These are phyloP conservation scores for Semibalanus balanoides DNA, from an alignment of 1,140 invertebrate species.

Conservation along the genomic window DNA sequence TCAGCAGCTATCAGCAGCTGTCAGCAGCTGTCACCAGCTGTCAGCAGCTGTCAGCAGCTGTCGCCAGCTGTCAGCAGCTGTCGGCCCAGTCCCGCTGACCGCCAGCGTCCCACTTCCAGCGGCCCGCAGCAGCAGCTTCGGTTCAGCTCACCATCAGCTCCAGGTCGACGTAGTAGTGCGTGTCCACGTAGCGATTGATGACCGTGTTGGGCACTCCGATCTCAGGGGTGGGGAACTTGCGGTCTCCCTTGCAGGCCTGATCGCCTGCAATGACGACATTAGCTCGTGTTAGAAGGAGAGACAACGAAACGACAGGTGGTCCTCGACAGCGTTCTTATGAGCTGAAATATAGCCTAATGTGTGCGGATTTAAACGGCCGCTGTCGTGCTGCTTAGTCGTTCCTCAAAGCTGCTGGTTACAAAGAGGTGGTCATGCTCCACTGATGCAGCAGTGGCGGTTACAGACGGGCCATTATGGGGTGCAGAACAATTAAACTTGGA, in stretches of 20 bases:
- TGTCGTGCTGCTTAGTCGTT: too few relatives aligned
- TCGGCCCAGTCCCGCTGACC: too few relatives aligned
- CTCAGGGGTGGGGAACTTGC: conserved; percentile 58
- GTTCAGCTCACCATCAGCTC: conserved; percentile 51
- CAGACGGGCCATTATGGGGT: neutral
- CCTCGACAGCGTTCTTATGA: neutral
- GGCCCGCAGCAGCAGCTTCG: too few relatives aligned
- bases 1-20: too few relatives aligned
- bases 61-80: too few relatives aligned
- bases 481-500: neutral
- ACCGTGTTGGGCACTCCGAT: conserved; percentile 78
- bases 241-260: conserved; percentile 63
- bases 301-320: neutral
- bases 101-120: too few relatives aligned
- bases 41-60: too few relatives aligned
- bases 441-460: neutral
- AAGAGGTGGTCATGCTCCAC: neutral
- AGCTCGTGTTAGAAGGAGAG: neutral
- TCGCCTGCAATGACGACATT: conserved; percentile 32
- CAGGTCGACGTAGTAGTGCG: conserved; percentile 88
- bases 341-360: too few relatives aligned
- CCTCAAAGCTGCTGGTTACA: neutral
- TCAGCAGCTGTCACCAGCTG: too few relatives aligned
- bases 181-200: conserved; percentile 73
- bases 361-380: too few relatives aligned